Evolutionary conservation across 1,140 invertebrate genomes (phyloP).

Genomic region (Pinna nobilis): DNA sequence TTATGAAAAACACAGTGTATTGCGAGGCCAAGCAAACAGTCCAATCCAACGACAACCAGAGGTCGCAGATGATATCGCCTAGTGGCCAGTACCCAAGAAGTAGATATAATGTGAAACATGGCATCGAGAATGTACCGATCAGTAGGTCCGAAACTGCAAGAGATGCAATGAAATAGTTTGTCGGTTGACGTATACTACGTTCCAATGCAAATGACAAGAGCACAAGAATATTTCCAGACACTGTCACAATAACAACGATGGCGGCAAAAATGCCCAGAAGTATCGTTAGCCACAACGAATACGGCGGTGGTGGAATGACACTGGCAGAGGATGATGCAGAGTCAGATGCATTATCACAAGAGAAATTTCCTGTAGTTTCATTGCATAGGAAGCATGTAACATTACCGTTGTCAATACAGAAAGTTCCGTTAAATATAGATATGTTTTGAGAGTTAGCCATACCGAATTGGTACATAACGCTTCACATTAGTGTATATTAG

Average conservation of each 20-base stretch:
- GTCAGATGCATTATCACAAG: too few relatives aligned
- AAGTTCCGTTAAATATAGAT: too few relatives aligned
- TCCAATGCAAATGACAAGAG: conserved; percentile 97
- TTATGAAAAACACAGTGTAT: conserved; percentile 99
- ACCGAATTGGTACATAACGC: too few relatives aligned
- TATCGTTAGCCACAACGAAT: conserved; percentile 92
- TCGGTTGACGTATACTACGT: conserved; percentile 96
- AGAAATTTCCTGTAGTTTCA: too few relatives aligned
- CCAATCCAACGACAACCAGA: conserved; percentile 99
- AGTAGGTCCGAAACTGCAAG: conserved; percentile 98
- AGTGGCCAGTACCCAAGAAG: conserved; percentile 95
- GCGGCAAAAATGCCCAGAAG: conserved; percentile 92
- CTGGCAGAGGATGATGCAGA: too few relatives aligned
- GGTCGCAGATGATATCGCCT: conserved; percentile 95
- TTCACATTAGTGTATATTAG: too few relatives aligned
- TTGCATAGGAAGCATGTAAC: too few relatives aligned
- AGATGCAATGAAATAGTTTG: conserved; percentile 99
- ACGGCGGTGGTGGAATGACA: too few relatives aligned
- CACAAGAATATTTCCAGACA: conserved; percentile 95
- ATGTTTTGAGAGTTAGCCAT: too few relatives aligned
- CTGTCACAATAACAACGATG: conserved; percentile 63
- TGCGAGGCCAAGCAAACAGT: conserved; percentile 99
- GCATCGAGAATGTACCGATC: conserved; percentile 92
- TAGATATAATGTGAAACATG: conserved; percentile 97
- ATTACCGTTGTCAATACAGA: too few relatives aligned